Percentiles rank a stretch among this genome's conserved stretches.
Conservation (phyloP, 2,113 vertebrate species). For the Mus spicilegus region DNA sequence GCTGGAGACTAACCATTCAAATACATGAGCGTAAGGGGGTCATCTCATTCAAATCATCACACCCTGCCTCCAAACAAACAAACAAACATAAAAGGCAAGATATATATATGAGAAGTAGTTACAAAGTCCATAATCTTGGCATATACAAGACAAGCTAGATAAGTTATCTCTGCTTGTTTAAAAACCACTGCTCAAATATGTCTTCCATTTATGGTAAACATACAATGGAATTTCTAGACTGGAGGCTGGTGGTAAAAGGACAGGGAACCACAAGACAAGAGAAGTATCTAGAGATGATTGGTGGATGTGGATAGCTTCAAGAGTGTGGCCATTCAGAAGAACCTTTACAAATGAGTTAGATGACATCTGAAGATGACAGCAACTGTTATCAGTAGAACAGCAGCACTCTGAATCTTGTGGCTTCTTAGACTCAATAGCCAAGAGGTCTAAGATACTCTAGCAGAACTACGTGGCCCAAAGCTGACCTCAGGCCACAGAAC, state of each 20-base stretch:
- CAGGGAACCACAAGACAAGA: constrained; percentile 47
- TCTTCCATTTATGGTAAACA: constrained; percentile 34
- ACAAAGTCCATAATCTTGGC: constrained; percentile 17
- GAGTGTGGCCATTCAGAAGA: background rate
- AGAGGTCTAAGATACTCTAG: background rate
- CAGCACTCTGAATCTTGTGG: constrained; percentile 22
- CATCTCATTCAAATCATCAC: background rate
- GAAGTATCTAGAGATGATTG: constrained; percentile 36
- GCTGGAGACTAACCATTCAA: background rate
- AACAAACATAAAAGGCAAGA: background rate
- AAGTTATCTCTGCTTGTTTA: constrained; percentile 27
- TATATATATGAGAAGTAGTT: constrained; percentile 6
- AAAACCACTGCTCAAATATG: constrained; percentile 44
- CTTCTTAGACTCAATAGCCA: background rate
- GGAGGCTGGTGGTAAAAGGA: constrained; percentile 6
- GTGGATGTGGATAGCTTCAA: constrained; percentile 1
- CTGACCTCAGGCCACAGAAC: background rate
- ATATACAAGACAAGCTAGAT: background rate
- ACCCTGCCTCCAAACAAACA: background rate
- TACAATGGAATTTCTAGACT: constrained; percentile 23
- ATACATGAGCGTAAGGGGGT: background rate
- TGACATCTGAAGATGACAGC: background rate
- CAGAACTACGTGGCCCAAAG: background rate
- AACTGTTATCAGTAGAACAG: background rate
- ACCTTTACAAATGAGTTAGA: constrained; percentile 47